These are phyloP conservation scores for Melanerpes aurifrons DNA, from an alignment of 2,113 vertebrate species.

Conservation along the genomic window DNA sequence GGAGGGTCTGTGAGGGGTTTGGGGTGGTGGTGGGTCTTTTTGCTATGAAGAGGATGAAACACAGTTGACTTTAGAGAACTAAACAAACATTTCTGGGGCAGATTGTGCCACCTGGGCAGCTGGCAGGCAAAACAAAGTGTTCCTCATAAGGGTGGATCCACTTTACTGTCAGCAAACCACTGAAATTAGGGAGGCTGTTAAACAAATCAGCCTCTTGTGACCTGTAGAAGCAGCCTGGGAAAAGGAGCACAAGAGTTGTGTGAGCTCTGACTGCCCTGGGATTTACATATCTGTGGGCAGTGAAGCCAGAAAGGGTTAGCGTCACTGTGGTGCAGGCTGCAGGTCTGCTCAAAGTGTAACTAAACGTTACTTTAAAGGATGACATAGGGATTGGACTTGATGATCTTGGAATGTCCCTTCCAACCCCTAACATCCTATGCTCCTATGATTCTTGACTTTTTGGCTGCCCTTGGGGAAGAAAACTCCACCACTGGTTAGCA, in stretches of 20 bases:
- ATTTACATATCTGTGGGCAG: too few relatives aligned
- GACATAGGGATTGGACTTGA: too few relatives aligned
- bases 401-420: too few relatives aligned
- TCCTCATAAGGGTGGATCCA: accelerated
- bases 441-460: background rate
- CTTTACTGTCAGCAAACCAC: background rate
- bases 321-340: too few relatives aligned
- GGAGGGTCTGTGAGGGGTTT: background rate
- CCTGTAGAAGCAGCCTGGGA: background rate
- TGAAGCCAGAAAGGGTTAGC: too few relatives aligned
- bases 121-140: background rate
- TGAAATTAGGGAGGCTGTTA: background rate
- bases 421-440: too few relatives aligned
- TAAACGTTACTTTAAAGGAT: too few relatives aligned
- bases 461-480: background rate
- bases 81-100: background rate
- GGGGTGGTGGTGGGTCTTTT: too few relatives aligned
- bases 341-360: too few relatives aligned
- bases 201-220: background rate
- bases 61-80: background rate
- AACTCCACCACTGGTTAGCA: background rate
- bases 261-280: too few relatives aligned
- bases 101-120: background rate
- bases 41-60: background rate
- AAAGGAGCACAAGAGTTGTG: background rate